These are phyloP conservation scores for Acanthacorydalis orientalis DNA, from an alignment of 2,888 invertebrate genomes.

Conservation along the genomic window DNA sequence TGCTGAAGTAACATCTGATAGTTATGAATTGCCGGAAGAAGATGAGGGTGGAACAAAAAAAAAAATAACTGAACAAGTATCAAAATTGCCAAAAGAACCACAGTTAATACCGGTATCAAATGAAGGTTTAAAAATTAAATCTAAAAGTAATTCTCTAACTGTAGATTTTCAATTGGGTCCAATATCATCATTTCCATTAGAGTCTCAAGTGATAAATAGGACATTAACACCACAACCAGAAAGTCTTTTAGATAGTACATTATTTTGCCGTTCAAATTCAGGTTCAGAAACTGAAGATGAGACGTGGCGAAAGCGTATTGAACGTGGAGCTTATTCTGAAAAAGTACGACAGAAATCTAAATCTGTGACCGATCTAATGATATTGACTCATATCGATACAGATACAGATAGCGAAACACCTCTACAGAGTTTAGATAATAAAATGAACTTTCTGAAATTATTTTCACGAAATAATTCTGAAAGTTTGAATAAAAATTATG, in stretches of 20 bases:
- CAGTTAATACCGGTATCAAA: background rate
- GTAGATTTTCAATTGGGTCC: constrained; percentile 25
- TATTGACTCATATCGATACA: constrained; percentile 47
- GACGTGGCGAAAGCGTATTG: constrained; percentile 39
- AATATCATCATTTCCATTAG: background rate
- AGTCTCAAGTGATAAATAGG: constrained; percentile 1
- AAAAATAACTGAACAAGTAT: background rate
- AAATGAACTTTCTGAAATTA: constrained; percentile 24
- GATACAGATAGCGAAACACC: constrained; percentile 39
- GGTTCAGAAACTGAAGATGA: constrained; percentile 47
- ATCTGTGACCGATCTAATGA: constrained; percentile 49
- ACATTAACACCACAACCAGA: constrained; percentile 13
- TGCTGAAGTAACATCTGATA: background rate
- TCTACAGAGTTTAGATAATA: constrained; percentile 23
- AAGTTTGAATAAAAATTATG: constrained; percentile 23
- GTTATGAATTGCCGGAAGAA: background rate
- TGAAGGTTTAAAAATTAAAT: background rate
- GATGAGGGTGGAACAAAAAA: background rate
- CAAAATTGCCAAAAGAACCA: constrained; percentile 6
- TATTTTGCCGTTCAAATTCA: constrained; percentile 23
- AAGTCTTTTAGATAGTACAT: constrained; percentile 17
- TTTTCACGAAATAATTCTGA: constrained; percentile 21
- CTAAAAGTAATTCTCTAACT: constrained; percentile 4
- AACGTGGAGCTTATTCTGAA: constrained; percentile 38
- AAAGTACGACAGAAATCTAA: constrained; percentile 47